Conservation (phyloP, 2,113 vertebrate species). For the Anolis sagrei region DNA sequence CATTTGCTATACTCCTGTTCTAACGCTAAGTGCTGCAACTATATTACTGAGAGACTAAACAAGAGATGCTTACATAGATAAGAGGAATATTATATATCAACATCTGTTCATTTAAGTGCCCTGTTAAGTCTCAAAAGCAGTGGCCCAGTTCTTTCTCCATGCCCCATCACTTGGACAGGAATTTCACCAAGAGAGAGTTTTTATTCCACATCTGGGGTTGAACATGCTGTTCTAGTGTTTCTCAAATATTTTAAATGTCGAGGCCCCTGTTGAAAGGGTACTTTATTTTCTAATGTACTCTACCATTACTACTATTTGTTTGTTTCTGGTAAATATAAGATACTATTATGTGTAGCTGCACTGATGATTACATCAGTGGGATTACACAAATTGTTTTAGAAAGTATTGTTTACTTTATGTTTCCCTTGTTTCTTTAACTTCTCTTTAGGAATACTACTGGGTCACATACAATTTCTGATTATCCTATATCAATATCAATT, state of each 20-base stretch:
- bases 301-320: background rate
- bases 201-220: background rate
- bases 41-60: background rate
- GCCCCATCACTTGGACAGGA: background rate
- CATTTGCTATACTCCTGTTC: background rate
- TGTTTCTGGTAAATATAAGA: background rate
- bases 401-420: background rate
- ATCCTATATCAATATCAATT: background rate
- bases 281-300: background rate
- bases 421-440: background rate
- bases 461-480: background rate
- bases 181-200: background rate
- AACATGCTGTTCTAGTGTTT: background rate
- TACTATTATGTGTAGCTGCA: background rate
- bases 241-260: background rate
- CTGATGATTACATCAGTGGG: background rate
- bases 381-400: background rate
- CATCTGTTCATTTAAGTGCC: background rate
- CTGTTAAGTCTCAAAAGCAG: background rate
- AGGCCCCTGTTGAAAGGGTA: background rate
- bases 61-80: background rate
- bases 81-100: background rate
- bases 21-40: background rate
- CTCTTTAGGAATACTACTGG: background rate
- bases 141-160: background rate